A percentile compares a stretch with the other conserved stretches of the same genome.
These are phyloP conservation scores for Chrysolina americana DNA, from an alignment of 2,888 invertebrate species.

Conservation along the genomic window DNA sequence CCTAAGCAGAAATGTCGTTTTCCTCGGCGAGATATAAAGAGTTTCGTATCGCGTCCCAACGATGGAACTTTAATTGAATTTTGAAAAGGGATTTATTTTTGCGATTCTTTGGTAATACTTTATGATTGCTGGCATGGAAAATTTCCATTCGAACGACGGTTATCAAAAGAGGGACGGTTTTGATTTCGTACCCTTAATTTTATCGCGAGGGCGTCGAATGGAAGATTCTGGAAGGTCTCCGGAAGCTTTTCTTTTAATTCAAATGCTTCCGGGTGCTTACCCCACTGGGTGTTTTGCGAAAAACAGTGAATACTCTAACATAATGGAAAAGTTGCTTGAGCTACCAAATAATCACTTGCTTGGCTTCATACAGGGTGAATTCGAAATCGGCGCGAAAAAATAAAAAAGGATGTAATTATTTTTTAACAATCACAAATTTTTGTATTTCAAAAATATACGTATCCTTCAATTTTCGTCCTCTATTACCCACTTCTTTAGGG, in stretches of 20 bases:
- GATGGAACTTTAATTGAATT: slow-evolving; percentile 66
- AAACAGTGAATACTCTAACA: too few species aligned
- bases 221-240: not conserved
- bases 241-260: not conserved
- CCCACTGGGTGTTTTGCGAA: too few species aligned
- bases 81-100: slow-evolving; percentile 64
- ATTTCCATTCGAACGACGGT: slow-evolving; percentile 60
- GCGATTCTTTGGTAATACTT: slow-evolving; percentile 66
- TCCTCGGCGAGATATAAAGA: slow-evolving; percentile 43
- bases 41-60: slow-evolving; percentile 44
- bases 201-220: not conserved
- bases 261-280: not conserved
- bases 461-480: too few species aligned
- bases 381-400: too few species aligned
- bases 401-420: too few species aligned
- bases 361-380: too few species aligned
- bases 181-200: not conserved
- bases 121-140: slow-evolving; percentile 67
- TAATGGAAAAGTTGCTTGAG: too few species aligned
- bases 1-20: slow-evolving; percentile 40
- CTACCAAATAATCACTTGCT: too few species aligned
- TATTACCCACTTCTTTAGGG: too few species aligned
- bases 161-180: slow-evolving; percentile 31
- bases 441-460: too few species aligned
- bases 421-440: too few species aligned